phyloP scores from a whole-genome alignment of 2,888 invertebrate genomes.

The Strigamia maritima region DNA sequence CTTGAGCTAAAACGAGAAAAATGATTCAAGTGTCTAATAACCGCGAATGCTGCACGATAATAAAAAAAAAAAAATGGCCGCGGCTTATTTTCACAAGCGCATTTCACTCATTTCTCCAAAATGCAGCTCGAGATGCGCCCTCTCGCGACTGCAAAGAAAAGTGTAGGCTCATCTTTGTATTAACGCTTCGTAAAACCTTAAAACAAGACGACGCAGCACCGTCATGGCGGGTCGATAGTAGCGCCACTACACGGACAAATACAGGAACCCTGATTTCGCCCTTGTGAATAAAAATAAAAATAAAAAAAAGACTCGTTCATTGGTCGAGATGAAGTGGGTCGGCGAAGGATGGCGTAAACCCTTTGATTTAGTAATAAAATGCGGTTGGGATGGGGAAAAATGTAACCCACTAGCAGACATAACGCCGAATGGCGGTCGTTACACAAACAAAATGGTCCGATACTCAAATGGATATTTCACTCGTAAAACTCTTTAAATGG shows the following conservation, averaged over 20 bases:
- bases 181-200: too few species aligned
- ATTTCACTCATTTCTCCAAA: constrained; percentile 7
- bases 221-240: too few species aligned
- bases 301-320: not conserved
- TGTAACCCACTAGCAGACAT: constrained; percentile 1
- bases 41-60: not conserved
- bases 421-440: not conserved
- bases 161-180: not conserved
- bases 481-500: not conserved
- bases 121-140: not conserved
- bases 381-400: not conserved
- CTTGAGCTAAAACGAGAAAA: not conserved
- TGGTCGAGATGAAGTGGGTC: not conserved
- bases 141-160: not conserved
- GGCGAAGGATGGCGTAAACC: not conserved
- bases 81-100: not conserved
- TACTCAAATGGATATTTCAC: not conserved
- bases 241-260: too few species aligned
- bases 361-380: constrained; percentile 16
- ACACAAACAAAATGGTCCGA: constrained; percentile 11
- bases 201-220: too few species aligned
- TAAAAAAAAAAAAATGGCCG: not conserved
- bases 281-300: constrained; percentile 21
- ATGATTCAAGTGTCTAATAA: not conserved
- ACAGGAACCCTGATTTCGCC: too few species aligned